Evolutionary conservation across 2,113 vertebrate species (phyloP).

Genomic region (Melanotaenia duboulayi): DNA sequence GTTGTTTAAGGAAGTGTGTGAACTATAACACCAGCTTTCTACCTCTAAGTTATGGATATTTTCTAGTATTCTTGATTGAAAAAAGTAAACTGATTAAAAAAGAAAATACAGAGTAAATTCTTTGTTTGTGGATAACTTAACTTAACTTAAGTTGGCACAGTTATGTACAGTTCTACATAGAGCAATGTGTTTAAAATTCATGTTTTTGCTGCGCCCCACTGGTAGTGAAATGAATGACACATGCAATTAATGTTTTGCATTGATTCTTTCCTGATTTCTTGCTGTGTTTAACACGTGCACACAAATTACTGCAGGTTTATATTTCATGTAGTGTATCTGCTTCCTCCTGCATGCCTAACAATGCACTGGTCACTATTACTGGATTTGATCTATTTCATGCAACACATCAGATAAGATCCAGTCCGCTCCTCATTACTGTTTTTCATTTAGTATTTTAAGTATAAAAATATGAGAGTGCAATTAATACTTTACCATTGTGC

Average conservation of each 20-base stretch:
- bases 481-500: not conserved
- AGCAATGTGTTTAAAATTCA: not conserved
- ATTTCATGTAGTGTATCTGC: not conserved
- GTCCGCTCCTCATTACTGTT: too few relatives aligned
- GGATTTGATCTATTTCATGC: too few relatives aligned
- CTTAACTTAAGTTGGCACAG: not conserved
- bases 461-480: not conserved
- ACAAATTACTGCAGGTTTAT: not conserved
- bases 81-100: too few relatives aligned
- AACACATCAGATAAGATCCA: too few relatives aligned
- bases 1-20: not conserved
- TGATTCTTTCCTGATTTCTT: not conserved
- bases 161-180: not conserved
- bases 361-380: not conserved
- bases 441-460: not conserved
- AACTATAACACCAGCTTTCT: not conserved
- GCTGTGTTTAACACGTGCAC: not conserved
- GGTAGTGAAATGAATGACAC: not conserved
- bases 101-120: too few relatives aligned
- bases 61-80: too few relatives aligned
- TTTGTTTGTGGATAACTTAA: too few relatives aligned
- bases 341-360: not conserved
- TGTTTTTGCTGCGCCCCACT: constrained; percentile 20
- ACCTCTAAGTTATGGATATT: too few relatives aligned
- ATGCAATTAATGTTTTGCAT: not conserved